Percentiles rank a stretch among this genome's conserved stretches.
Evolutionary conservation across 1,140 invertebrate species (phyloP).

Genomic region (Drosophila lini): DNA sequence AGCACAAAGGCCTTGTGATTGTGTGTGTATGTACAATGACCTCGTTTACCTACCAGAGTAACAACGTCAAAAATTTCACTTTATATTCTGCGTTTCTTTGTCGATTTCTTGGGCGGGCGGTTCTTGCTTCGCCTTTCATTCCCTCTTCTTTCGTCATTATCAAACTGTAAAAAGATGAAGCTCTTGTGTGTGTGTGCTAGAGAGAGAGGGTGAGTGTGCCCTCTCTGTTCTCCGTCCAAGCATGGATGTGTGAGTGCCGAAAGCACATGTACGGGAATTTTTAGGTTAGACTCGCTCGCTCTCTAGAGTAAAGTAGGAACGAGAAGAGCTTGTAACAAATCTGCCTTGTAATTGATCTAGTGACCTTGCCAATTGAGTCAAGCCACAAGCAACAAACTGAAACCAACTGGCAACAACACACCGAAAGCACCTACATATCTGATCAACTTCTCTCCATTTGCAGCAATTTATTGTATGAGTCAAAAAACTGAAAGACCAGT

Average conservation of each 20-base stretch:
- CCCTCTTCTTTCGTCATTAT: slow-evolving; percentile 65
- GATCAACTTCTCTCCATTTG: slow-evolving; percentile 79
- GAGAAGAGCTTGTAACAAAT: slow-evolving; percentile 12
- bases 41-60: slow-evolving; percentile 60
- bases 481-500: slow-evolving; percentile 99
- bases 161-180: slow-evolving; percentile 65
- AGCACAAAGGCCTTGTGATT: slow-evolving; percentile 11
- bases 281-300: slow-evolving; percentile 60
- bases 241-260: slow-evolving; percentile 26
- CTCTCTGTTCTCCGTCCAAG: slow-evolving; percentile 6
- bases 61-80: slow-evolving; percentile 75
- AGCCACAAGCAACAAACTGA: slow-evolving; percentile 13
- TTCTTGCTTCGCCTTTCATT: slow-evolving; percentile 50
- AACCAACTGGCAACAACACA: slow-evolving; percentile 10
- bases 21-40: slow-evolving; percentile 60
- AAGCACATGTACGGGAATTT: slow-evolving; percentile 58
- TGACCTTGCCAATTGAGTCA: slow-evolving; percentile 43
- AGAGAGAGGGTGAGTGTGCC: slow-evolving; percentile 12
- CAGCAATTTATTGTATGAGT: slow-evolving; percentile 99
- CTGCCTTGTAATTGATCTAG: slow-evolving; percentile 21
- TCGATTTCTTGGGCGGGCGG: slow-evolving; percentile 46
- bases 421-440: slow-evolving; percentile 30
- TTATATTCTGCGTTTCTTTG: slow-evolving; percentile 62
- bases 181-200: slow-evolving; percentile 27
- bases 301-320: neutral